Percentiles rank a stretch among this genome's conserved stretches.
Conservation (phyloP, 2,113 vertebrate genomes). For the Acanthochromis polyacanthus region DNA sequence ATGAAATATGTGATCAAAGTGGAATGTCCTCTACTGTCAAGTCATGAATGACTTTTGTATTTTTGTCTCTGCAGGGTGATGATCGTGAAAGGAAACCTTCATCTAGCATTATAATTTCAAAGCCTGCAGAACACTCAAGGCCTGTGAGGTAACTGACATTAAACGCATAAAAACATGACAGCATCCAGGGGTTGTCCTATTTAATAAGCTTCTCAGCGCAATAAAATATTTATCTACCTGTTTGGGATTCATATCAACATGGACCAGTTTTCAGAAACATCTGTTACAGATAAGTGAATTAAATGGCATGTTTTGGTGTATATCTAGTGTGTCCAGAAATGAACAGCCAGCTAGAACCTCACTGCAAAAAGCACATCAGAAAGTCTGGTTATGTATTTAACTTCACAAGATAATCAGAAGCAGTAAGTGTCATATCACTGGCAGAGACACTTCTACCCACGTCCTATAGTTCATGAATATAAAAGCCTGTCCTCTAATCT, state of each 20-base stretch:
- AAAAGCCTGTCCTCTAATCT: background rate
- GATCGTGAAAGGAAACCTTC: conserved; percentile 1
- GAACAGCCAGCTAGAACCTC: background rate
- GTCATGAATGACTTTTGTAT: background rate
- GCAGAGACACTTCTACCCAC: background rate
- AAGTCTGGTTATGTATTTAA: too few relatives aligned
- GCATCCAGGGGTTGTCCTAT: background rate
- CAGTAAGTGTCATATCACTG: background rate
- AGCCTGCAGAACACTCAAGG: background rate
- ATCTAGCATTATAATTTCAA: conserved; percentile 14
- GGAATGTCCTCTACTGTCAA: background rate
- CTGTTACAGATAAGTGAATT: background rate
- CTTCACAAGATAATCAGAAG: background rate
- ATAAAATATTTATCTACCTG: background rate
- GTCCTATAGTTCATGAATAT: background rate
- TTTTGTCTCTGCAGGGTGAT: conserved; percentile 53
- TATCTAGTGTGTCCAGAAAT: background rate
- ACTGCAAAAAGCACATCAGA: background rate
- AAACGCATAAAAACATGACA: background rate
- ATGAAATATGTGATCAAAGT: background rate
- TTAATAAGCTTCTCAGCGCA: background rate
- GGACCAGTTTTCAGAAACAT: background rate
- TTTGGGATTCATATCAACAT: background rate
- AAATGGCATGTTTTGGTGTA: background rate
- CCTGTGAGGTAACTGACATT: conserved; percentile 46